A percentile compares a stretch with the other conserved stretches of the same genome.
Conservation (phyloP, 2,888 invertebrate species). For the Sthenelais limicola region DNA sequence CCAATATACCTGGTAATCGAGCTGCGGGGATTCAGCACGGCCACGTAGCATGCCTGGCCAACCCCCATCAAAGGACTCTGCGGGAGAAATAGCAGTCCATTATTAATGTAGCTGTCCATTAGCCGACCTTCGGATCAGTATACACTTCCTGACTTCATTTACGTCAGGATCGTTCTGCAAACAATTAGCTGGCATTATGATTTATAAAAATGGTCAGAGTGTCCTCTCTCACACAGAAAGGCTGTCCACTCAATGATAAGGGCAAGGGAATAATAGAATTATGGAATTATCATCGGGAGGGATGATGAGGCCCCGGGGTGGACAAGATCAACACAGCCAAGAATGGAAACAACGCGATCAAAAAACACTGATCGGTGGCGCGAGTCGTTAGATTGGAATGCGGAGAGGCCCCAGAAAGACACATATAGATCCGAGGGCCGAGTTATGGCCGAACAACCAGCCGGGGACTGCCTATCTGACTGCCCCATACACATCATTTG, state of each 20-base stretch:
- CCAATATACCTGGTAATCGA: neutral
- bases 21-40: neutral
- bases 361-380: slow-evolving; percentile 24
- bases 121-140: too few relatives aligned
- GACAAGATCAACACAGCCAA: slow-evolving; percentile 9
- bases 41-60: slow-evolving; percentile 9
- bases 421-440: slow-evolving; percentile 20
- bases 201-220: slow-evolving; percentile 10
- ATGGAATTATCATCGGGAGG: slow-evolving; percentile 26
- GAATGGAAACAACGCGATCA: slow-evolving; percentile 3
- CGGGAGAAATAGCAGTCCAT: slow-evolving; percentile 31
- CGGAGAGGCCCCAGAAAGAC: neutral
- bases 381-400: slow-evolving; percentile 1
- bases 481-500: slow-evolving; percentile 37
- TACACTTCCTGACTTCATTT: too few relatives aligned
- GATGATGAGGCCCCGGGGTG: slow-evolving; percentile 23
- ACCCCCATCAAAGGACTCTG: slow-evolving; percentile 24
- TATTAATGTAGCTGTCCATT: slow-evolving; percentile 24
- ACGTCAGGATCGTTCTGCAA: neutral
- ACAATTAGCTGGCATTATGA: slow-evolving; percentile 22
- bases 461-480: slow-evolving; percentile 32
- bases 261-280: slow-evolving; percentile 33
- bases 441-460: slow-evolving; percentile 10
- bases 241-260: too few relatives aligned
- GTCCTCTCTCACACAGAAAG: neutral